Conservation (phyloP, 2,888 invertebrate genomes). For the Phragmatobia fuliginosa region DNA sequence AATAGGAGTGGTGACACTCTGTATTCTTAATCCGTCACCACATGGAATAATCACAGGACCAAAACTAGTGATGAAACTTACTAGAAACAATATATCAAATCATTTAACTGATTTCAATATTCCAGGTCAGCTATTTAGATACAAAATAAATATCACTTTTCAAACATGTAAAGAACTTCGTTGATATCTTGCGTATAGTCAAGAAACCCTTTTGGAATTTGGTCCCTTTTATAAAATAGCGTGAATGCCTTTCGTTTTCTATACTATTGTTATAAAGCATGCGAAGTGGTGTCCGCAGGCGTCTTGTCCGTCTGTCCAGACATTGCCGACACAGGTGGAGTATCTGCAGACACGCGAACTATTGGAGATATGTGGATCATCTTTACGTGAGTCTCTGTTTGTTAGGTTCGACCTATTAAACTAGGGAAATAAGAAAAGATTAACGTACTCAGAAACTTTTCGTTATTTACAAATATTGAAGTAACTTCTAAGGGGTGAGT, state of each 20-base stretch:
- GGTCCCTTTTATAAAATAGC: conserved; percentile 41
- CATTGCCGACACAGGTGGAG: conserved; percentile 31
- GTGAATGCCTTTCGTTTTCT: conserved; percentile 33
- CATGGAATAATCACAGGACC: background rate
- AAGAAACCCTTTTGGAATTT: conserved; percentile 35
- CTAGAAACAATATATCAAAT: no score
- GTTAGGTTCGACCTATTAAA: conserved; percentile 16
- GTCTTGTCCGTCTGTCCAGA: conserved; percentile 30
- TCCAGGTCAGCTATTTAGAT: no score
- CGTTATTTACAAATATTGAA: no score
- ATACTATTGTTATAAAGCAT: conserved; percentile 32
- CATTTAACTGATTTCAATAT: no score
- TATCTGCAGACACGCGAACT: conserved; percentile 33
- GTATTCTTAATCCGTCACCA: no score
- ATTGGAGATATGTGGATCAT: conserved; percentile 40
- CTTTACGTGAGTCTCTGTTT: conserved; percentile 29
- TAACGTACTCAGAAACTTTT: background rate
- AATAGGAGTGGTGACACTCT: no score
- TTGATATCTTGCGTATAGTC: conserved; percentile 11
- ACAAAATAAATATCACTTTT: background rate
- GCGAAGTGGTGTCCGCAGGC: conserved; percentile 47
- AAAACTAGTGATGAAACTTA: background rate
- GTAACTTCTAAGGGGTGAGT: no score
- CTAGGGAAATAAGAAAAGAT: conserved; percentile 4
- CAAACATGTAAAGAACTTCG: background rate